A percentile compares a stretch with the other conserved stretches of the same genome.
Evolutionary conservation across 2,797 vertebrate genomes (phyloP).

Genomic region (Diplodus sargus): DNA sequence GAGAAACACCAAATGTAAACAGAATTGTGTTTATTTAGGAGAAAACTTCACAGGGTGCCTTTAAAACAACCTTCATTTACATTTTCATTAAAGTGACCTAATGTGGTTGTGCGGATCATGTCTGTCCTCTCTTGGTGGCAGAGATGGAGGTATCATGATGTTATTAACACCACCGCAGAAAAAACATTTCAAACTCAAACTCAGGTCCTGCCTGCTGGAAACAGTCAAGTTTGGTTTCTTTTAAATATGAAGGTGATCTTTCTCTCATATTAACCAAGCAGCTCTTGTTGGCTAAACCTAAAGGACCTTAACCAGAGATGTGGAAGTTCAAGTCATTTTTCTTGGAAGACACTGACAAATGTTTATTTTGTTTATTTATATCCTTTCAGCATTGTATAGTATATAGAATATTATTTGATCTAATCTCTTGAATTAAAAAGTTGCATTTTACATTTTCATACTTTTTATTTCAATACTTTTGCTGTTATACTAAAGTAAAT

Average conservation of each 20-base stretch:
- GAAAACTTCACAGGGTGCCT: constrained; percentile 5
- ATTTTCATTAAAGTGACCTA: not conserved
- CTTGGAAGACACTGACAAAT: constrained; percentile 16
- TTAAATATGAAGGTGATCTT: not conserved
- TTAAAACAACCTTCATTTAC: not conserved
- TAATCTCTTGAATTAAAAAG: not conserved
- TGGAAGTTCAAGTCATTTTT: not conserved
- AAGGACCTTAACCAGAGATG: not conserved
- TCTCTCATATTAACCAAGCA: not conserved
- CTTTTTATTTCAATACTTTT: not conserved
- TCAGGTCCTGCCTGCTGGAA: not conserved
- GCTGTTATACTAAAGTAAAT: constrained; percentile 10
- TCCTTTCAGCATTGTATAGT: not conserved
- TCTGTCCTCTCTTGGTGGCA: not conserved
- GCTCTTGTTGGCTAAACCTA: not conserved
- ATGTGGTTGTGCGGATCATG: constrained; percentile 7
- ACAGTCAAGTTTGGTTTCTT: not conserved
- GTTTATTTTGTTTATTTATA: constrained; percentile 20
- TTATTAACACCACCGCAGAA: not conserved
- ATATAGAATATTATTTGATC: not conserved
- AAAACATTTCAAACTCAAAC: not conserved
- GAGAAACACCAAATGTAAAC: not conserved
- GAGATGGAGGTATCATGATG: not conserved
- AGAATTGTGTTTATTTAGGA: constrained; percentile 12
- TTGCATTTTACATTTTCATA: not conserved